Base-by-base conservation (phyloP, 2,113 vertebrate genomes). In the Mobula hypostoma region DNA sequence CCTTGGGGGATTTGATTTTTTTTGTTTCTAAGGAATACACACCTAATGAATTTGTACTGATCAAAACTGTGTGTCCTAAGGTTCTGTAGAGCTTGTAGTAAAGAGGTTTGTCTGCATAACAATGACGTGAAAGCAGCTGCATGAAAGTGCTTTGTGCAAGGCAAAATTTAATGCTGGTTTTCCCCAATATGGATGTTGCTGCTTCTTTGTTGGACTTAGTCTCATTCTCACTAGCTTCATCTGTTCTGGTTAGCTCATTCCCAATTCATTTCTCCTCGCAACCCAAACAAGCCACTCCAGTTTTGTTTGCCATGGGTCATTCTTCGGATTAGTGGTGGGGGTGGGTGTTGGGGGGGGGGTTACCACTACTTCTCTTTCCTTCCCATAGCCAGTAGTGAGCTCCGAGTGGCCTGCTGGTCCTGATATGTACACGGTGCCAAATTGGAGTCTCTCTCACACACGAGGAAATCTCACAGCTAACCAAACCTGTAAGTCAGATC, bases 31-130 rank as follows among this genome's bases (percentile, higher is more conserved):
- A n/a, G 58, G 63, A 68, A 56, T 11, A 58, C 17, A 88, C 85
- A 63, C 85, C 63, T 66, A 87, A 88, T 88, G 29, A 66, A 90
- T 27, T 58, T 90, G 85, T 68, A 66, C n/a, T 66, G 61, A 66
- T 90, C 15, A 88, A 32, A 88, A 32, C 85, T 88, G 61, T 58
- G 82, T 88, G 29, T 88, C 85, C 61, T 66, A 90, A 90, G 85
- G 61, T 90, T 90, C 61, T 66, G 61, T 66, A 90, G 85, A 90
- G 85, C 85, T 90, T 90, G 56, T 88, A 90, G 85, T 68, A 66
- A 90, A 90, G 85, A 90, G 85, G 61, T 66, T 66, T 90, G 85
- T 90, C 85, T 90, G 58, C 63, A 90, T 90, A 66, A 90, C 58
- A 88, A 88, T 88, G 58, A 88, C 61, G 24, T 88, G 27, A 70